Base-by-base conservation (phyloP, 1,140 invertebrate genomes). In the Sarcophaga peregrina region DNA sequence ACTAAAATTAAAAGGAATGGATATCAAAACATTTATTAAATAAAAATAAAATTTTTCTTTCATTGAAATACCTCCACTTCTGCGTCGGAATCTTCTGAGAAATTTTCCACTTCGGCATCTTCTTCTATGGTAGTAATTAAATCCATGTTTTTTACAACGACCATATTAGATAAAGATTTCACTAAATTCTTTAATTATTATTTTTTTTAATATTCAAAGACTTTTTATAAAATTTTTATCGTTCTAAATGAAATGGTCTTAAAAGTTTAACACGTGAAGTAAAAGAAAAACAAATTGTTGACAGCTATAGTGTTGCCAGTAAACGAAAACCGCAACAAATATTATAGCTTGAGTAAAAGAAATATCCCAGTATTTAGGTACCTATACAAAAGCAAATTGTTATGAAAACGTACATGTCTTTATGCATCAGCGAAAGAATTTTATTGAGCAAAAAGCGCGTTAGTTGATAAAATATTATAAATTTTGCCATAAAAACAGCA, bases 51-150 rank as follows among this genome's bases (percentile, higher is more conserved):
- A n/a, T 13, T 1, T 52, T 10, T 52, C n/a, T 68, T 73, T 17
- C 20, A 37, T 37, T 37, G 25, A 37, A 37, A 37, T 48, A 96
- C 96, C 87, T 96, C 95, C 48, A 95, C 92, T 92, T 97, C 96
- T 81, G 93, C 93, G 86, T 96, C 96, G 0, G 95, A 96, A 88
- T 95, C 94, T 87, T 97, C 96, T 6, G 95, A 95, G 82, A 92
- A 94, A 92, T 96, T 91, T 84, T 94, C 92, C 6, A 97, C 93
- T 89, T 95, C 94, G 84, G 96, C 94, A 86, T 94, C 94, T 83
- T 97, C 96, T 20, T 94, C 92, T 72, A 97, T 97, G 0, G 96
- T 96, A 91, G 92, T 93, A 10, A 90, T 90, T 15, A 90, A 86
- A 81, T 90, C 90, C 58, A 90, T 37, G 83, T 88, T 90, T 72